phyloP scores from a whole-genome alignment of 2,797 vertebrate genomes.

The Urocyon cinereoargenteus region DNA sequence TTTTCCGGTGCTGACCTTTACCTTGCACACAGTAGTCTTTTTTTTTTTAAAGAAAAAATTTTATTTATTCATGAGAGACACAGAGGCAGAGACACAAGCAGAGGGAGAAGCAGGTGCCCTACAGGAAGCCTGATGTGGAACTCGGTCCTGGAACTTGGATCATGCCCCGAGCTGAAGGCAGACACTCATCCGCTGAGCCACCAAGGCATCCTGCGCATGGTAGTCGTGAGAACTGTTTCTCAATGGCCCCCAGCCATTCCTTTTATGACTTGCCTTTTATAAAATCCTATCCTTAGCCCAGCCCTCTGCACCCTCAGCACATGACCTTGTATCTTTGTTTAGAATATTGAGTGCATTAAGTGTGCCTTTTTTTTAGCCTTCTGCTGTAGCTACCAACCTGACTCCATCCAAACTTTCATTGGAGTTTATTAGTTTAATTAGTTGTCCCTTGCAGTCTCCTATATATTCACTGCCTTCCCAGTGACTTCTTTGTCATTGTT shows the following conservation, averaged over 20 bases:
- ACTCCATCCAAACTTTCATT: not conserved
- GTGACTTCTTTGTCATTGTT: not conserved
- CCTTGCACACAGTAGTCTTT: not conserved
- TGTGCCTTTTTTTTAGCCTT: not conserved
- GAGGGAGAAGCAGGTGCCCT: too few species aligned
- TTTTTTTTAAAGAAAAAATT: too few species aligned
- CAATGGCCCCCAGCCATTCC: not conserved
- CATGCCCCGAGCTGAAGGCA: too few species aligned
- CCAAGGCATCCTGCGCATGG: not conserved
- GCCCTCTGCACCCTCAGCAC: not conserved
- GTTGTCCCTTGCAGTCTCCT: not conserved
- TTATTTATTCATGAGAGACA: too few species aligned
- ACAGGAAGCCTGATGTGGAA: too few species aligned
- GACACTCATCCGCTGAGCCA: too few species aligned
- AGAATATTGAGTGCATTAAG: not conserved
- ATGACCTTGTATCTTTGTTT: not conserved
- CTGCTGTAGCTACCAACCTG: not conserved
- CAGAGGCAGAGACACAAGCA: too few species aligned
- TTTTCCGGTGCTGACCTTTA: not conserved
- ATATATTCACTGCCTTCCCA: not conserved
- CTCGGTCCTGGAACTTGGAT: too few species aligned
- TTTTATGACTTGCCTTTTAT: not conserved
- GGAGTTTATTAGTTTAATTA: not conserved
- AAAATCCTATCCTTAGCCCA: not conserved
- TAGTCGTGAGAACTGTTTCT: not conserved